Conservation (phyloP, 2,113 vertebrate species). For the Catagonus wagneri region DNA sequence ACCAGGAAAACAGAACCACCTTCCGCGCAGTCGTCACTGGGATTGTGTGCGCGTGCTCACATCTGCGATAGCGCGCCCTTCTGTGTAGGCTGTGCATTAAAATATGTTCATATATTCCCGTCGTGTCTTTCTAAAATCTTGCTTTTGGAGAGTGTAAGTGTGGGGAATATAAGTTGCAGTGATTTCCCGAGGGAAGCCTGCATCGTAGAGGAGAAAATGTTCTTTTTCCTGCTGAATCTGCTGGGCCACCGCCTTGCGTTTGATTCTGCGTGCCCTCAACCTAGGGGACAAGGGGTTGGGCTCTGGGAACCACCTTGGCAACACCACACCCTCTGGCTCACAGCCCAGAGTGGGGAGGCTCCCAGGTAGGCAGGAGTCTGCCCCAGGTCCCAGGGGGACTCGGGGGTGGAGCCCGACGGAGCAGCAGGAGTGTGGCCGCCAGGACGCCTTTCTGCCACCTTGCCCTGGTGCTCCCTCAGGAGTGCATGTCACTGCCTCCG, state of each 20-base stretch:
- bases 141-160: neutral
- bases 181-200: neutral
- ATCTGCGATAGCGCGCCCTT: neutral
- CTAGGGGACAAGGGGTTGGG: neutral
- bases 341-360: neutral
- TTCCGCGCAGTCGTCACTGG: neutral
- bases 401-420: rapidly evolving
- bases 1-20: neutral
- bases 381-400: neutral
- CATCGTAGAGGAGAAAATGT: neutral
- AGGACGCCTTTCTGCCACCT: neutral
- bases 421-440: neutral
- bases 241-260: neutral
- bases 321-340: neutral
- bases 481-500: neutral
- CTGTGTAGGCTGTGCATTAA: neutral
- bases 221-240: neutral
- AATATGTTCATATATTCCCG: neutral
- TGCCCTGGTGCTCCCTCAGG: neutral
- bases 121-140: neutral
- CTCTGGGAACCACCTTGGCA: neutral
- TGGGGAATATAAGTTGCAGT: neutral
- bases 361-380: no score
- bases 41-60: no score
- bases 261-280: neutral